Conservation (phyloP, 1,140 invertebrate genomes). For the Proales similis region DNA sequence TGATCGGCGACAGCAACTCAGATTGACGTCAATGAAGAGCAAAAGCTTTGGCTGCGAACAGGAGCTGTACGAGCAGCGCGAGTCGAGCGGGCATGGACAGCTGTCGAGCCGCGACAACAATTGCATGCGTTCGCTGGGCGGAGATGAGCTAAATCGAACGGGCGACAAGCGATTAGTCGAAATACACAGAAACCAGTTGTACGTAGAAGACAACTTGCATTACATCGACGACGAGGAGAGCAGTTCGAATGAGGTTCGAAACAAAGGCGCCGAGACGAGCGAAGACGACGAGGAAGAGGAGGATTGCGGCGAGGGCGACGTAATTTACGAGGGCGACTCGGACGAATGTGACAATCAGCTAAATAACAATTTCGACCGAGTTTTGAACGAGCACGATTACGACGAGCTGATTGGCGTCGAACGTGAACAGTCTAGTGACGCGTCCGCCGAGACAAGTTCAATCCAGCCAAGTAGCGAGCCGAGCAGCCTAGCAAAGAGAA, state of each 20-base stretch:
- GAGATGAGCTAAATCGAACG: too few relatives aligned
- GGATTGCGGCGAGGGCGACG: slow-evolving; percentile 11
- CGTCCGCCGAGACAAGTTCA: too few relatives aligned
- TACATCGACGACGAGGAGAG: slow-evolving; percentile 25
- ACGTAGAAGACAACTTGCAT: slow-evolving; percentile 9
- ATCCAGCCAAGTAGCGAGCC: too few relatives aligned
- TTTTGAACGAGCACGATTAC: too few relatives aligned
- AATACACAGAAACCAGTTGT: neutral
- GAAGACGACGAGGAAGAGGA: neutral
- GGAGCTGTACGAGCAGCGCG: slow-evolving; percentile 17
- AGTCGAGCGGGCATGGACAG: too few relatives aligned
- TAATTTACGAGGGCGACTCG: slow-evolving; percentile 33
- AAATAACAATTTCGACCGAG: slow-evolving; percentile 19
- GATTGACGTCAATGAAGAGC: too few relatives aligned
- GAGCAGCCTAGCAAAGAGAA: too few relatives aligned
- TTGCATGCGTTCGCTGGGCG: too few relatives aligned
- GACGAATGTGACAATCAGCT: slow-evolving; percentile 18
- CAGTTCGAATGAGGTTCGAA: neutral
- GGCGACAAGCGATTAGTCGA: too few relatives aligned
- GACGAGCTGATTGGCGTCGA: too few relatives aligned
- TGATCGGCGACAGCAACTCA: neutral
- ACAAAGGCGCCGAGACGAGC: neutral
- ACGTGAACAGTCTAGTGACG: too few relatives aligned
- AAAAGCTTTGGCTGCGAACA: slow-evolving; percentile 34
- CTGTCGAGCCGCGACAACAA: too few relatives aligned